These are phyloP conservation scores for Eilema sororculum DNA, from an alignment of 2,888 invertebrate species.

Conservation along the genomic window DNA sequence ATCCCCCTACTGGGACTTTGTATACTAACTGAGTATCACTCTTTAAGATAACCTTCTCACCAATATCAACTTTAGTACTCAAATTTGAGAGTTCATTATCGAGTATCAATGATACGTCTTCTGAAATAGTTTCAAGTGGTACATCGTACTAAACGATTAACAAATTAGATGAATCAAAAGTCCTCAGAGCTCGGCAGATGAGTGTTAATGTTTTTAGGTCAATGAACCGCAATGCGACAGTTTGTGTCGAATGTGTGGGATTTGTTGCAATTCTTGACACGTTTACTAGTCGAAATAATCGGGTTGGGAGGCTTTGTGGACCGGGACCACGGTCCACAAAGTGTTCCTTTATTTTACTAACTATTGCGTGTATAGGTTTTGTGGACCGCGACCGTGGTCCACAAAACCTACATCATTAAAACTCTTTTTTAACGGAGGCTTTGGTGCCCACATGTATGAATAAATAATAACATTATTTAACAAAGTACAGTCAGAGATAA, in stretches of 20 bases:
- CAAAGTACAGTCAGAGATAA: too few relatives aligned
- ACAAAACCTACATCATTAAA: too few relatives aligned
- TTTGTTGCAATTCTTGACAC: background rate
- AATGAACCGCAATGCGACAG: conserved; percentile 41
- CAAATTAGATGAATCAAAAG: conserved; percentile 46
- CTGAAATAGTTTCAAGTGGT: conserved; percentile 41
- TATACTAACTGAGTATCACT: conserved; percentile 24
- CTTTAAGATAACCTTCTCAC: conserved; percentile 25
- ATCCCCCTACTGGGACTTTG: conserved; percentile 44
- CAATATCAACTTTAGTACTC: conserved; percentile 30
- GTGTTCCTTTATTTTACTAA: too few relatives aligned
- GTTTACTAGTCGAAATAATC: background rate
- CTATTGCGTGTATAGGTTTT: too few relatives aligned
- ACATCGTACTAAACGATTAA: conserved; percentile 48
- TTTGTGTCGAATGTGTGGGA: conserved; percentile 13
- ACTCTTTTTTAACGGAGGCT: too few relatives aligned
- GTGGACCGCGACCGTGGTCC: too few relatives aligned
- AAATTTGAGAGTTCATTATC: conserved; percentile 23
- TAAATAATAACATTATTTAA: too few relatives aligned
- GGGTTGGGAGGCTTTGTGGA: too few relatives aligned
- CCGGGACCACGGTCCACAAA: too few relatives aligned
- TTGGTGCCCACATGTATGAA: too few relatives aligned
- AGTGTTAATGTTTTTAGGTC: conserved; percentile 30
- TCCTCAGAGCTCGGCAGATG: conserved; percentile 27
- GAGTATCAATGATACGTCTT: background rate